Evolutionary conservation across 2,797 vertebrate species (phyloP).

Genomic region (Tapera naevia): DNA sequence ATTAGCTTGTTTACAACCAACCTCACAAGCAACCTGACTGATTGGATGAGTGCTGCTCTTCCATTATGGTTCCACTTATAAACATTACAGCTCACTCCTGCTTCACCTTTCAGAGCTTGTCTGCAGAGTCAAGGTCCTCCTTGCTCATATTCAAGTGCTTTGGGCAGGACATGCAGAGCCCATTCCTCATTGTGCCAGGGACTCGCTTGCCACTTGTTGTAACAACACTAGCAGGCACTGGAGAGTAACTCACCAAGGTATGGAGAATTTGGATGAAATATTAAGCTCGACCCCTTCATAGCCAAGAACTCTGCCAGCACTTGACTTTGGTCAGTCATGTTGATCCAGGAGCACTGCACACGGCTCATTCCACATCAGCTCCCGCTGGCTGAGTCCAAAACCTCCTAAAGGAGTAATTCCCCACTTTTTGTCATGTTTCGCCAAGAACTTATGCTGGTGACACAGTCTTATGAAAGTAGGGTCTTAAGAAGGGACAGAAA

Average conservation of each 20-base stretch:
- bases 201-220: not conserved
- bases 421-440: not conserved
- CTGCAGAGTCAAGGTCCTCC: not conserved
- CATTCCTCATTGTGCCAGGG: not conserved
- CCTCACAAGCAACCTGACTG: not conserved
- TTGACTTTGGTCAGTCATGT: accelerated
- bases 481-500: not conserved
- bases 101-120: not conserved
- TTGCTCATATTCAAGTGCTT: not conserved
- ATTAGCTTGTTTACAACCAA: not conserved
- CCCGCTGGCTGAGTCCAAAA: not conserved
- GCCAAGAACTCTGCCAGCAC: not conserved
- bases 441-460: not conserved
- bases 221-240: not conserved
- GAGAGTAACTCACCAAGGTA: not conserved
- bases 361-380: not conserved
- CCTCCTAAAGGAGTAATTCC: not conserved
- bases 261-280: not conserved
- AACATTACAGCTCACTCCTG: not conserved
- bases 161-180: not conserved
- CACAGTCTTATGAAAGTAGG: not conserved
- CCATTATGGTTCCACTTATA: not conserved
- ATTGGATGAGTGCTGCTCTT: not conserved
- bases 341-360: not conserved
- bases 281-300: not conserved